Conservation (phyloP, 2,113 vertebrate species). For the Actenoides hombroni region DNA sequence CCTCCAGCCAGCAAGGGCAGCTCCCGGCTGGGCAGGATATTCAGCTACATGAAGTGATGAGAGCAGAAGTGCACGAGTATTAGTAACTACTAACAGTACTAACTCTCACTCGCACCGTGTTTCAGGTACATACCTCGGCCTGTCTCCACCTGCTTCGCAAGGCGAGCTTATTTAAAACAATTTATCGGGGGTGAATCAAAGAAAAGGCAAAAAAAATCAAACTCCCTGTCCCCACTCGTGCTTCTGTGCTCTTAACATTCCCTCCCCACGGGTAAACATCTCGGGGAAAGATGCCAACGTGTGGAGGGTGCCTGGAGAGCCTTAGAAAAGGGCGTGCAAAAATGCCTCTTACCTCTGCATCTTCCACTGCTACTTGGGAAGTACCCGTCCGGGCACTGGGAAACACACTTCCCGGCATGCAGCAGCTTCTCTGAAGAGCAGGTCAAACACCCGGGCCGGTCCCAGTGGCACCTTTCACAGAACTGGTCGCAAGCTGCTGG, state of each 20-base stretch:
- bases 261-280: neutral
- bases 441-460: conserved; percentile 77
- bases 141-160: neutral
- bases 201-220: neutral
- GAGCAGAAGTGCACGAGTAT: neutral
- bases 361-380: conserved; percentile 71
- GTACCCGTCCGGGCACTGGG: conserved; percentile 78
- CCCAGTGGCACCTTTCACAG: conserved; percentile 84
- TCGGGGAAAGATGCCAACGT: neutral
- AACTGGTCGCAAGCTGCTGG: conserved; percentile 84
- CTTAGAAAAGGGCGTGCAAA: neutral
- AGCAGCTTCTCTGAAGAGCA: conserved; percentile 76
- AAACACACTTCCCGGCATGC: conserved; percentile 81
- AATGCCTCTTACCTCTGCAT: conserved; percentile 80
- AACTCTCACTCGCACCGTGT: neutral
- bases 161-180: neutral
- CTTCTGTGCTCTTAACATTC: neutral
- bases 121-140: neutral
- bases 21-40: neutral
- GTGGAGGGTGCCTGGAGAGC: neutral
- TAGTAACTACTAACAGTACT: neutral
- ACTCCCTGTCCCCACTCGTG: fast-evolving
- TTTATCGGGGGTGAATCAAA: neutral
- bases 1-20: neutral
- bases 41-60: neutral